Evolutionary conservation across 2,113 vertebrate species (phyloP), one percentile per base, ranked within the genome.

Genomic region (Tamias sibiricus): DNA sequence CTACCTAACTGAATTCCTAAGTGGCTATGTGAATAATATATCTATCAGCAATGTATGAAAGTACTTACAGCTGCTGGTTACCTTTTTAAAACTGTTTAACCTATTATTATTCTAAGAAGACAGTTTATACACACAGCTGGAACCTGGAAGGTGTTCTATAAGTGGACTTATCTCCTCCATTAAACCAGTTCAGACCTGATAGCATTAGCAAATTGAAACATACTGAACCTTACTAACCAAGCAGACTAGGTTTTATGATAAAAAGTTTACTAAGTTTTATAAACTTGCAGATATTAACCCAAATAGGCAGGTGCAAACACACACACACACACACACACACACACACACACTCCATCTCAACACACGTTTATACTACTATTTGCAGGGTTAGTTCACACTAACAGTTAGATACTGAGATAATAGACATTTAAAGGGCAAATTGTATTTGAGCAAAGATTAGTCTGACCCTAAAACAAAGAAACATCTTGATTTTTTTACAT

Each of bases 281-380:
- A 81, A 82, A 82, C 4, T 85, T 81, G 32, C 13, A 79, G 6
- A 94, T 76, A 97, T 37, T 89, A 81, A 95, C 28, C 8, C 66
- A 94, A 89, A 2, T 95, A 88, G 14, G 19, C 19, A 49, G 66
- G 75, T 4, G 76, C 32, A 71, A 7, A 66, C 40, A 76, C 2
- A 47, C 9, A 44, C 28, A 37, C 4, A n/a, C 4, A 49, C 11
- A 44, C 12, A 47, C 5, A 87, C 42, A 82, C 20, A 22, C 44
- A 54, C 64, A 68, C 66, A 68, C 24, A 62, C 24, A 62, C 8
- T 10, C 59, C 2, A 62, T 57, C 19, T 52, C 35, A 88, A 42
- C 7, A 75, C 20, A 95, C 93, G 77, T 75, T 91, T 80, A 32
- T 85, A n/a, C 16, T 52, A 90, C 11, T 75, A 75, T 76, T 72